Evolutionary conservation across 2,888 invertebrate species (phyloP), one percentile per base, ranked within the genome.

Genomic region (Hypomecis atomaria): DNA sequence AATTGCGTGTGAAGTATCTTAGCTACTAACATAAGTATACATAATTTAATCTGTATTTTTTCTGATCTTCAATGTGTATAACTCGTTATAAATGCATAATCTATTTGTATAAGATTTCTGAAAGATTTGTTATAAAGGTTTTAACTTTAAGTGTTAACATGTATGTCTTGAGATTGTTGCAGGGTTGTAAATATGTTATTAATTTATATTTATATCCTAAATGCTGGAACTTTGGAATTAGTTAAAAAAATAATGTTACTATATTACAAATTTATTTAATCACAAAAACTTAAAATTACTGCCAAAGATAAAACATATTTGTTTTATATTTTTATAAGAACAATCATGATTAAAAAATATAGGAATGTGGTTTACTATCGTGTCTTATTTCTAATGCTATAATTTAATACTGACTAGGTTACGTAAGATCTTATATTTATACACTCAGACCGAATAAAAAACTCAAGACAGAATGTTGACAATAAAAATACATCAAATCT

Each of bases 371-470:
- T 38, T 62, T 61, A 62, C 6, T 34, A 23, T 36, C 11, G 48
- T n/a, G 50, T 67, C 36, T 63, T 62, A 62, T 67, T 62, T 65
- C 36, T 70, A 67, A 48, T 59, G 23, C 47, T 58, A 66, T 53
- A 67, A 58, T 52, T 73, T 75, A 37, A 10, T 52, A 48, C 5
- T 80, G 80, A 80, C 80, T 80, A 80, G 80, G 78, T 59, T 59
- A 69, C 50, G 58, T 60, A 42, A 50, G 9, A 50, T 50, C 13
- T 13, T 53, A 42, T 42, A 40, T n/a, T 33, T 33, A 42, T 5
- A 53, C 23, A 4, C 11, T n/a, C n/a, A n/a, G n/a, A n/a, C n/a
- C n/a, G n/a, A n/a, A n/a, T n/a, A n/a, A n/a, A n/a, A n/a, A n/a
- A n/a, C n/a, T n/a, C n/a, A n/a, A n/a, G n/a, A n/a, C n/a, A n/a